A percentile compares a stretch with the other conserved stretches of the same genome.
These are phyloP conservation scores for Siniperca undulata DNA, from an alignment of 2,797 vertebrate genomes.

Conservation along the genomic window DNA sequence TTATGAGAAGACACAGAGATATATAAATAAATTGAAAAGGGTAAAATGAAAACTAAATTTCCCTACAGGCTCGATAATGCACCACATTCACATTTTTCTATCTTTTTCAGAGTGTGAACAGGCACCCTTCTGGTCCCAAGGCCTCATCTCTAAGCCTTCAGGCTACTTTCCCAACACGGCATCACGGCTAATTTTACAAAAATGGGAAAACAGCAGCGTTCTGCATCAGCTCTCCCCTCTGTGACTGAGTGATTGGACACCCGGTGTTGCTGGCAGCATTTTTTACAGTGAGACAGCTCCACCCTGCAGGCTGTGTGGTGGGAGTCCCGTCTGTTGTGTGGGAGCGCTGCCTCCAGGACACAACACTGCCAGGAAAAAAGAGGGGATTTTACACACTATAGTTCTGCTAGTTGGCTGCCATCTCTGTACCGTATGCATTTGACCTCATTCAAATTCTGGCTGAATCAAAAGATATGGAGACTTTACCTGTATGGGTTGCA, in stretches of 20 bases:
- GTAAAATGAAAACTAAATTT: constrained; percentile 36
- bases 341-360: constrained; percentile 77
- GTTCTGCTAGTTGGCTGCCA: constrained; percentile 59
- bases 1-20: constrained; percentile 6
- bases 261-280: constrained; percentile 65
- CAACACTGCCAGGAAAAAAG: constrained; percentile 57
- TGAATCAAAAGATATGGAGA: constrained; percentile 14
- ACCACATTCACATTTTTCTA: constrained; percentile 38
- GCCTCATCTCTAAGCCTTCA: constrained; percentile 58
- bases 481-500: constrained; percentile 43
- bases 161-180: constrained; percentile 45
- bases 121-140: constrained; percentile 62
- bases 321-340: constrained; percentile 82
- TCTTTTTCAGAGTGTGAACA: constrained; percentile 49
- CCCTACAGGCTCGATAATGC: constrained; percentile 27
- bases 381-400: constrained; percentile 54
- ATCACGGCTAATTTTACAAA: constrained; percentile 45
- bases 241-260: constrained; percentile 66
- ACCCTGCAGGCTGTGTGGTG: constrained; percentile 80
- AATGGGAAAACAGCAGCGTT: constrained; percentile 62
- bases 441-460: constrained; percentile 69
- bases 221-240: constrained; percentile 65
- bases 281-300: constrained; percentile 71
- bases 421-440: constrained; percentile 63
- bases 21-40: neutral